Evolutionary conservation across 1,140 invertebrate species (phyloP).

Genomic region (Heliconius congener): DNA sequence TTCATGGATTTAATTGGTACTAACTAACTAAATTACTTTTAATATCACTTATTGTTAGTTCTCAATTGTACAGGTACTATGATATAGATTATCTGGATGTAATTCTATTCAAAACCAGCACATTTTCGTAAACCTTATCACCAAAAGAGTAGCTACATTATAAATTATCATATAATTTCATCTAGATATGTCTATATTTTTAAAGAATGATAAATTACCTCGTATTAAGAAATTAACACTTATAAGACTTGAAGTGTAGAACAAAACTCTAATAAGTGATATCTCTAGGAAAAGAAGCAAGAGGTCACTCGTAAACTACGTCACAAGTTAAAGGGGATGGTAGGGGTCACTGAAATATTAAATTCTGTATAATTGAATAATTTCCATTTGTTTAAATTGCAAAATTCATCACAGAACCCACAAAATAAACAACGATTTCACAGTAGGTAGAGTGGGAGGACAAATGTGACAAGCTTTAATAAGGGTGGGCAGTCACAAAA

Average conservation of each 20-base stretch:
- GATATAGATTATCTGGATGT: background rate
- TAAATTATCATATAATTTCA: background rate
- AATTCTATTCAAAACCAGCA: background rate
- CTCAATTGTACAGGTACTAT: constrained; percentile 1
- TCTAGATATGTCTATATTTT: constrained; percentile 10
- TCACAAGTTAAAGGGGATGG: no score
- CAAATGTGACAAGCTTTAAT: no score
- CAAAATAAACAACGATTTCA: no score
- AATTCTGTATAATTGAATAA: no score
- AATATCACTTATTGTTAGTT: constrained; percentile 1
- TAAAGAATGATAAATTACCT: background rate
- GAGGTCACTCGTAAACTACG: no score
- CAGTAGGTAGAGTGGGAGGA: no score
- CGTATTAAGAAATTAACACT: background rate
- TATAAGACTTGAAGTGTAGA: background rate
- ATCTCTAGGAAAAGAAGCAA: background rate
- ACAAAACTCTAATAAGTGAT: constrained; percentile 12
- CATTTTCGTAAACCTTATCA: background rate
- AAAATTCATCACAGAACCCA: no score
- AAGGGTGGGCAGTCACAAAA: no score
- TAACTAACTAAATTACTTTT: background rate
- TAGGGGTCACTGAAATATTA: no score
- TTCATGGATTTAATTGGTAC: background rate
- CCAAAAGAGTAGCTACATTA: background rate
- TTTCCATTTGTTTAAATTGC: no score